Percentiles rank a stretch among this genome's conserved stretches.
phyloP scores from a whole-genome alignment of 2,888 invertebrate genomes.

The Hybos culiciformis region DNA sequence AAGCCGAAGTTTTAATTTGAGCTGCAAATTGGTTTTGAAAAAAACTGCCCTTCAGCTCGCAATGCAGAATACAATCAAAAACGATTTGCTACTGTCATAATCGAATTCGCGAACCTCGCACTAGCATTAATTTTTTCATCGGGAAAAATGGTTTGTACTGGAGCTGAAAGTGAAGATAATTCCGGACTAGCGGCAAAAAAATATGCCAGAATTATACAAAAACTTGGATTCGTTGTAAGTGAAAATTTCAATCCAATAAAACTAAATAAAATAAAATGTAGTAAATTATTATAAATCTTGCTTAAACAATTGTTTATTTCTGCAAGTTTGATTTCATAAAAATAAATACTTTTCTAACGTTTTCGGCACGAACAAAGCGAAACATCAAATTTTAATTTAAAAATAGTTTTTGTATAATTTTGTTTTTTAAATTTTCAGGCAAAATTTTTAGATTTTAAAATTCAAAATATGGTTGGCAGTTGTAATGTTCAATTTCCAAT shows the following conservation, averaged over 20 bases:
- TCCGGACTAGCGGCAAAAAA: slow-evolving; percentile 66
- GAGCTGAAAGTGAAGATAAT: slow-evolving; percentile 68
- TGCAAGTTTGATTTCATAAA: too few species aligned
- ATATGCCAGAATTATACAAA: slow-evolving; percentile 74
- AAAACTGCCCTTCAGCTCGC: slow-evolving; percentile 94
- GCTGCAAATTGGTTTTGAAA: slow-evolving; percentile 88
- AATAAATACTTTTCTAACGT: too few species aligned
- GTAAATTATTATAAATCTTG: too few species aligned
- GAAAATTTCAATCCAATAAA: too few species aligned
- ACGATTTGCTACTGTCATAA: slow-evolving; percentile 96
- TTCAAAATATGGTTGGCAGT: slow-evolving; percentile 69
- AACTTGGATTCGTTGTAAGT: slow-evolving; percentile 65
- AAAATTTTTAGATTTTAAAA: slow-evolving; percentile 67
- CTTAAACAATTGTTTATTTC: too few species aligned
- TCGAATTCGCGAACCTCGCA: slow-evolving; percentile 78
- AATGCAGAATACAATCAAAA: slow-evolving; percentile 99
- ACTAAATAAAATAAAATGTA: too few species aligned
- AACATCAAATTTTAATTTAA: slow-evolving; percentile 11
- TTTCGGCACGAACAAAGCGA: too few species aligned
- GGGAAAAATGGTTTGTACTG: slow-evolving; percentile 76
- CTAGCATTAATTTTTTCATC: slow-evolving; percentile 64
- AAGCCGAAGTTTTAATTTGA: too few species aligned
- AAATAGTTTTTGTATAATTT: slow-evolving; percentile 3
- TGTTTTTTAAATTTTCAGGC: slow-evolving; percentile 41
- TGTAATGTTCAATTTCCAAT: slow-evolving; percentile 67